Evolutionary conservation across 1,140 invertebrate genomes (phyloP).

Genomic region (Dreissena rostriformis): DNA sequence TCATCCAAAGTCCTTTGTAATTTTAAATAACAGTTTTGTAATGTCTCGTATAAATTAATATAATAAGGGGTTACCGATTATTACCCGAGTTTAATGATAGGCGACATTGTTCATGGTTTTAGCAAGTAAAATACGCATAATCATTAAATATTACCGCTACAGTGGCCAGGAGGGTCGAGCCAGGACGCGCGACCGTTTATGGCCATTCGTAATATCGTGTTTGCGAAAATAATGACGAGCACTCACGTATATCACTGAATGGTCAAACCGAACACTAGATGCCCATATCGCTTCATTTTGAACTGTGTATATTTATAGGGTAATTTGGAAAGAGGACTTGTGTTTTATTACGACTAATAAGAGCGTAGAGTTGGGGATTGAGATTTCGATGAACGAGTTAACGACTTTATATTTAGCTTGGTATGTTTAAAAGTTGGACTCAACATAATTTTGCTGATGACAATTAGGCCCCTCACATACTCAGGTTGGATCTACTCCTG

Average conservation of each 20-base stretch:
- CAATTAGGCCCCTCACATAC: too few relatives aligned
- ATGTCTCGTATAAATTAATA: slow-evolving; percentile 53
- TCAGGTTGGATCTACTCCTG: too few relatives aligned
- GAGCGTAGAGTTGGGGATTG: slow-evolving; percentile 10
- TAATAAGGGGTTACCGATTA: slow-evolving; percentile 39
- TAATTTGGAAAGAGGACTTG: slow-evolving; percentile 29
- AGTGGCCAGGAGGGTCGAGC: slow-evolving; percentile 40
- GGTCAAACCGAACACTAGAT: slow-evolving; percentile 28
- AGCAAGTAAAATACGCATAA: slow-evolving; percentile 36
- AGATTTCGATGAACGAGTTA: too few relatives aligned
- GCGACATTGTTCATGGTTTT: slow-evolving; percentile 20
- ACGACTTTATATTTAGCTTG: too few relatives aligned
- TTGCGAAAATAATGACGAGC: slow-evolving; percentile 23
- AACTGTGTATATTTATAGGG: slow-evolving; percentile 26
- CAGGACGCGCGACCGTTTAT: slow-evolving; percentile 31
- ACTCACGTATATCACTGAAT: slow-evolving; percentile 27
- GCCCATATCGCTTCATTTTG: slow-evolving; percentile 18
- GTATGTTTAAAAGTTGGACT: too few relatives aligned
- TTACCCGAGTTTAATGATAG: slow-evolving; percentile 30
- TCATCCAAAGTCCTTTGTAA: slow-evolving; percentile 22
- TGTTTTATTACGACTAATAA: slow-evolving; percentile 33
- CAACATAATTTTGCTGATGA: too few relatives aligned
- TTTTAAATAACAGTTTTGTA: slow-evolving; percentile 52
- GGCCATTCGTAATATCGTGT: slow-evolving; percentile 31
- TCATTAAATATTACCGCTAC: slow-evolving; percentile 49